Conservation (phyloP, 2,888 invertebrate genomes). For the Cantharis rufa region DNA sequence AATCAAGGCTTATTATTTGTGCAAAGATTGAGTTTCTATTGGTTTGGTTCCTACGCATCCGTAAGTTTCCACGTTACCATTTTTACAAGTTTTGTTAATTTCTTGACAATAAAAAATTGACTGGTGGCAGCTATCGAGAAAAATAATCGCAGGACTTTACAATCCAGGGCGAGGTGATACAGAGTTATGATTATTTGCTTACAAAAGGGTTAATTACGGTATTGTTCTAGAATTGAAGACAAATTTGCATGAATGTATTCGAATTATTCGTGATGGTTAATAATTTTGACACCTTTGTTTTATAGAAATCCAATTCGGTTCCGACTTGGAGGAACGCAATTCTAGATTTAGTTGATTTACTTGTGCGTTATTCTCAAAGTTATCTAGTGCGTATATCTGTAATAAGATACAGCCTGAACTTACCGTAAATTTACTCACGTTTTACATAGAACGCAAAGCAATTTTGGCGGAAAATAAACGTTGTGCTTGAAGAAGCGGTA, state of each 20-base stretch:
- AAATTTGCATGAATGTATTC: background rate
- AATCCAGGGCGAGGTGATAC: no score
- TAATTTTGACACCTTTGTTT: background rate
- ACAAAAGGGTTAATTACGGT: background rate
- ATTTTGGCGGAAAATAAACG: conserved; percentile 14
- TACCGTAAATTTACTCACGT: background rate
- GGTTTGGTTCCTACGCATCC: no score
- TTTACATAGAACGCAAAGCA: conserved; percentile 1
- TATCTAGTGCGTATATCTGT: background rate
- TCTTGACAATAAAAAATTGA: no score
- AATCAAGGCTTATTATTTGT: no score
- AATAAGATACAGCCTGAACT: background rate
- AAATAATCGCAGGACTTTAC: no score
- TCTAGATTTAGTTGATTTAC: background rate
- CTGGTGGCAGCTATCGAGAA: no score
- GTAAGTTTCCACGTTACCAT: no score
- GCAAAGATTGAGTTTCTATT: no score
- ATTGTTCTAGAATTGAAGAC: background rate
- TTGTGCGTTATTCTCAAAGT: background rate
- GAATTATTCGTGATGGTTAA: background rate
- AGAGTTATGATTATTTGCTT: background rate
- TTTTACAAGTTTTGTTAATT: no score
- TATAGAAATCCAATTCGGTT: background rate
- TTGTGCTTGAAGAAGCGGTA: conserved; percentile 6
- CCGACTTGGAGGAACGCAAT: background rate